Percentiles rank a stretch among this genome's conserved stretches.
These are phyloP conservation scores for Hippolais icterina DNA, from an alignment of 2,113 vertebrate species.

Conservation along the genomic window DNA sequence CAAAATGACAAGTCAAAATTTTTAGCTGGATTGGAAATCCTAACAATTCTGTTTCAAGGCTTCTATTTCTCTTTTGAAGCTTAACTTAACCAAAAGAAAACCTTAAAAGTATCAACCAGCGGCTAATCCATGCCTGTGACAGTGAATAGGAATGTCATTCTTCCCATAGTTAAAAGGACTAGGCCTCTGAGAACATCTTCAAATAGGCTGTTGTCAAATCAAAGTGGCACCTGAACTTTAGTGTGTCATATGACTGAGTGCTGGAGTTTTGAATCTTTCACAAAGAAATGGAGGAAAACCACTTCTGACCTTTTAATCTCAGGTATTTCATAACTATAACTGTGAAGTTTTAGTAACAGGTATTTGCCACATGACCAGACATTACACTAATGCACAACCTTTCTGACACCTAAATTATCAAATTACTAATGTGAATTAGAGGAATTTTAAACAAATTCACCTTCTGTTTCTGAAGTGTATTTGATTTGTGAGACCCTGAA, in stretches of 20 bases:
- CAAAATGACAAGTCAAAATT: neutral
- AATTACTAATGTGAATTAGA: neutral
- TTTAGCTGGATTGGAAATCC: neutral
- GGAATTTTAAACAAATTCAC: neutral
- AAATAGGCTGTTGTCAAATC: neutral
- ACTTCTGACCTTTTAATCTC: neutral
- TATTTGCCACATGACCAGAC: neutral
- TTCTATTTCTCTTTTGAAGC: neutral
- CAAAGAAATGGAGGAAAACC: neutral
- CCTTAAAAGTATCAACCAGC: neutral
- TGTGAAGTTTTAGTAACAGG: neutral
- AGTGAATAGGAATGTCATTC: neutral
- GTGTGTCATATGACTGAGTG: fast-evolving
- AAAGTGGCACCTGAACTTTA: neutral
- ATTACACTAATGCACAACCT: neutral
- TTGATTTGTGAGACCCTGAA: neutral
- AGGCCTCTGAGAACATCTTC: neutral
- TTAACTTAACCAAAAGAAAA: neutral
- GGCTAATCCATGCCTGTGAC: neutral
- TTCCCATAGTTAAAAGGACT: neutral
- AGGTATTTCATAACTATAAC: neutral
- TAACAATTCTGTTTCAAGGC: neutral
- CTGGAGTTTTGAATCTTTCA: neutral
- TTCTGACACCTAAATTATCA: neutral
- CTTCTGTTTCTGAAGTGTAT: neutral